Conservation (phyloP, 35 echinoderm and acorn worm species). For the Lytechinus pictus region DNA sequence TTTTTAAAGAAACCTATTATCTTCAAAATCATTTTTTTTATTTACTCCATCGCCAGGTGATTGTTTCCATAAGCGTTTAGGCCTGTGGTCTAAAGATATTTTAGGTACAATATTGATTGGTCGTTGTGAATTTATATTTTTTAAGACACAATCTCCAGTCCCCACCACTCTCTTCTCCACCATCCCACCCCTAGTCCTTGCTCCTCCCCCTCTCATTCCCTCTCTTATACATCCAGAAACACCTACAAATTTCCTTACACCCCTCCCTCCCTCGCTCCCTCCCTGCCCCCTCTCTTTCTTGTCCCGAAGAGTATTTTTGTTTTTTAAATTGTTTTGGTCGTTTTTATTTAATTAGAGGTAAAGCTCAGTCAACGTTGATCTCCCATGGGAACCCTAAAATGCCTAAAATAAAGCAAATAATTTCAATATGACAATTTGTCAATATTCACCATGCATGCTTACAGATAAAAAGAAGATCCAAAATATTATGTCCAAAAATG, state of each 20-base stretch:
- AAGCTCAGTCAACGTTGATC: too few relatives aligned
- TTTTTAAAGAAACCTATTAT: background rate
- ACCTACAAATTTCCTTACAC: background rate
- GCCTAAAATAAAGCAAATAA: too few relatives aligned
- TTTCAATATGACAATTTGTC: too few relatives aligned
- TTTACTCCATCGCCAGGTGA: background rate
- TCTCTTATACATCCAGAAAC: too few relatives aligned
- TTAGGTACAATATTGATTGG: background rate
- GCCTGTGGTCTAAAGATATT: background rate
- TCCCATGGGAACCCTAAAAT: too few relatives aligned
- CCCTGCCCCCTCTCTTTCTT: background rate
- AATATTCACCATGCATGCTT: too few relatives aligned
- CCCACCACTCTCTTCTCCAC: background rate
- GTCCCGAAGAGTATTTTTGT: too few relatives aligned
- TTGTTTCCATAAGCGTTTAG: background rate
- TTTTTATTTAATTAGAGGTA: too few relatives aligned
- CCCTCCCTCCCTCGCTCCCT: background rate
- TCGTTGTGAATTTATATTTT: background rate
- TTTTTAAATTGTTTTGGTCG: too few relatives aligned
- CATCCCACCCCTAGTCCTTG: background rate
- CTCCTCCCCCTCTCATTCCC: background rate
- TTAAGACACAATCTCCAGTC: background rate
- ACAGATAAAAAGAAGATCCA: too few relatives aligned
- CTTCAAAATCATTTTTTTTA: background rate
- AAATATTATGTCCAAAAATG: too few relatives aligned